Percentiles rank a stretch among this genome's conserved stretches.
Evolutionary conservation across 2,888 invertebrate genomes (phyloP).

Genomic region (Monopis laevigella): DNA sequence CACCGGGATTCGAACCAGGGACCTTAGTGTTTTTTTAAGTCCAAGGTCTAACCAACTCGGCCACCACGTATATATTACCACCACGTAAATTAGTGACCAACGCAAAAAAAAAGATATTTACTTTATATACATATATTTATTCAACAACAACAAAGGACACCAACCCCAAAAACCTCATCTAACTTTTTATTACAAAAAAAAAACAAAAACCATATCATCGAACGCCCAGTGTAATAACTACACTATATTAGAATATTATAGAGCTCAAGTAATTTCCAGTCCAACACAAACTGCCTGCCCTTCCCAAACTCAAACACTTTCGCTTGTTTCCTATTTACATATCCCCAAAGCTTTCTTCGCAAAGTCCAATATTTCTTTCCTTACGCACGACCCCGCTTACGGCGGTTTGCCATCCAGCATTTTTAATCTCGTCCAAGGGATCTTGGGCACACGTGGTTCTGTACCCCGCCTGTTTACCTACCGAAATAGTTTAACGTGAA

Average conservation of each 20-base stretch:
- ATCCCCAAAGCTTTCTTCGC: slow-evolving; percentile 60
- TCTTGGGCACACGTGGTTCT: slow-evolving; percentile 52
- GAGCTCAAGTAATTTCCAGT: slow-evolving; percentile 10
- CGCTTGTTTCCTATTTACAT: slow-evolving; percentile 63
- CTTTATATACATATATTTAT: no score
- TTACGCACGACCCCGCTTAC: slow-evolving; percentile 40
- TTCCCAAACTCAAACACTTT: slow-evolving; percentile 55
- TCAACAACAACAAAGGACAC: no score
- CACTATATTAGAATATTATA: no score
- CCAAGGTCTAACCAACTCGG: no score
- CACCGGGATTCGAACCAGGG: no score
- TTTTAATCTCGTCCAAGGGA: slow-evolving; percentile 63
- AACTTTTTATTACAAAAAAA: no score
- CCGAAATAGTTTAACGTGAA: slow-evolving; percentile 66
- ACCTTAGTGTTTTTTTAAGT: no score
- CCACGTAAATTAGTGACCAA: no score
- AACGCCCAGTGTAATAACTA: no score
- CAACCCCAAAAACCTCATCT: no score
- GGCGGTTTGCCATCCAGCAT: slow-evolving; percentile 58
- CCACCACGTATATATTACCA: no score
- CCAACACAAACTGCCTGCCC: slow-evolving; percentile 7
- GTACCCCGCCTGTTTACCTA: slow-evolving; percentile 59
- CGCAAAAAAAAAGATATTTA: no score
- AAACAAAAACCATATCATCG: neutral
- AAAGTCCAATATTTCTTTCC: slow-evolving; percentile 61